Base-by-base conservation (phyloP, 2,797 vertebrate species). In the Zenarchopterus dispar region DNA sequence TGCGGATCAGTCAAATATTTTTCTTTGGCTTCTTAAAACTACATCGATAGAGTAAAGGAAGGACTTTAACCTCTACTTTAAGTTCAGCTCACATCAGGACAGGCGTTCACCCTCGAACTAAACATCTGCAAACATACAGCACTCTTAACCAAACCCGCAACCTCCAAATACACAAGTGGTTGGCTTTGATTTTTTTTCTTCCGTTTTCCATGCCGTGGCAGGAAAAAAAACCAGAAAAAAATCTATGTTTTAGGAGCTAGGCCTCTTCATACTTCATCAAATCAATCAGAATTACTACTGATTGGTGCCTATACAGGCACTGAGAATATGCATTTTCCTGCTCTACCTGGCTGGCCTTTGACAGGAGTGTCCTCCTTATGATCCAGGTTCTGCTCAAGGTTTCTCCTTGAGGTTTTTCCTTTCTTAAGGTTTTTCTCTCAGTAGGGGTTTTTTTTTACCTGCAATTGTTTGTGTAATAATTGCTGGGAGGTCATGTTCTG, bases 51-150 rank as follows among this genome's bases (percentile, higher is more conserved):
- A 23, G 42, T 49, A n/a, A 6, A 68, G 49, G 52, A 56, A 75
- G 55, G 46, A 55, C 58, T 64, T 61, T 44, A 74, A 81, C 66
- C 70, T 78, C 51, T 45, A 50, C 67, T 71, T 64, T 51, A 50
- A 75, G 74, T 85, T 85, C 73, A 84, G n/a, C 67, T 61, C 55
- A 71, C 71, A 70, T 71, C 78, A 66, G 31, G 51, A 75, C 79
- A 82, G 68, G 72, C 68, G 43, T 77, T 79, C 76, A 57, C 48
- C 72, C 76, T 67, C 61, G 0, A 70, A 77, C 55, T 59, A 66
- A 80, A 85, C 82, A 81, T 85, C 75, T 85, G 78, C 73, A 84
- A 83, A 84, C 81, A 79, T 57, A 66, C 43, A 57, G 56, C 39
- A 10, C 77, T 56, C 55, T 49, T 41, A 81, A 81, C 73, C 75